A percentile compares a stretch with the other conserved stretches of the same genome.
phyloP scores from a whole-genome alignment of 1,140 invertebrate genomes.

The Plectus sambesii region DNA sequence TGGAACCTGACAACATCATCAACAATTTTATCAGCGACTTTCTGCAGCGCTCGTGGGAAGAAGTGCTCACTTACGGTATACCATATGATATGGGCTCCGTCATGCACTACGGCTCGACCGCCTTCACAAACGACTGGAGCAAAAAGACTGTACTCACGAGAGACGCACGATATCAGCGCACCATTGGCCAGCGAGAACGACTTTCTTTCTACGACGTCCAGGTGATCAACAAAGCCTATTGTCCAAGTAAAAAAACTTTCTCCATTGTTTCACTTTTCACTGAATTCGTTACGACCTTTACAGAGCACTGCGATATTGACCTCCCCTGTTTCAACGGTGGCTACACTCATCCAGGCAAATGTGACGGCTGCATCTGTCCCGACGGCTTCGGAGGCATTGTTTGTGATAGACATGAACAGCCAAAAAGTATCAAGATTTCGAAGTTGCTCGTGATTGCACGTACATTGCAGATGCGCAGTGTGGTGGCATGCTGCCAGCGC shows the following conservation, averaged over 20 bases:
- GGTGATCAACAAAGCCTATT: constrained; percentile 41
- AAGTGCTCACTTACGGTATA: constrained; percentile 44
- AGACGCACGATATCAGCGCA: constrained; percentile 31
- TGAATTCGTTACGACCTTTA: too few relatives aligned
- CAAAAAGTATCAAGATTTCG: constrained; percentile 24
- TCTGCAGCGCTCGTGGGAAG: constrained; percentile 26
- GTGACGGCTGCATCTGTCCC: constrained; percentile 39
- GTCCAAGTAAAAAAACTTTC: constrained; percentile 34
- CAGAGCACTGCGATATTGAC: too few relatives aligned
- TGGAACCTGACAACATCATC: constrained; percentile 46
- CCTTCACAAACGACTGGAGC: constrained; percentile 34
- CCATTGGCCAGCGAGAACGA: constrained; percentile 39
- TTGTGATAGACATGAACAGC: constrained; percentile 31
- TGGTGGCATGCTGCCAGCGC: constrained; percentile 27
- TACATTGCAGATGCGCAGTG: constrained; percentile 35
- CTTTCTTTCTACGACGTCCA: constrained; percentile 38
- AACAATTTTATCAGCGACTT: constrained; percentile 39
- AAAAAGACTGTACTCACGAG: constrained; percentile 33
- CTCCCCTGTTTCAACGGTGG: constrained; percentile 41
- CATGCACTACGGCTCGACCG: constrained; percentile 51
- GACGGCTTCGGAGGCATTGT: constrained; percentile 37
- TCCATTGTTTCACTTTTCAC: too few relatives aligned
- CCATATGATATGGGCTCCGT: constrained; percentile 49
- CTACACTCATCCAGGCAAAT: constrained; percentile 41
- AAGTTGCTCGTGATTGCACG: constrained; percentile 4